A percentile compares a stretch with the other conserved stretches of the same genome.
Evolutionary conservation across 1,140 invertebrate species (phyloP).

Genomic region (Drosophila leontia): DNA sequence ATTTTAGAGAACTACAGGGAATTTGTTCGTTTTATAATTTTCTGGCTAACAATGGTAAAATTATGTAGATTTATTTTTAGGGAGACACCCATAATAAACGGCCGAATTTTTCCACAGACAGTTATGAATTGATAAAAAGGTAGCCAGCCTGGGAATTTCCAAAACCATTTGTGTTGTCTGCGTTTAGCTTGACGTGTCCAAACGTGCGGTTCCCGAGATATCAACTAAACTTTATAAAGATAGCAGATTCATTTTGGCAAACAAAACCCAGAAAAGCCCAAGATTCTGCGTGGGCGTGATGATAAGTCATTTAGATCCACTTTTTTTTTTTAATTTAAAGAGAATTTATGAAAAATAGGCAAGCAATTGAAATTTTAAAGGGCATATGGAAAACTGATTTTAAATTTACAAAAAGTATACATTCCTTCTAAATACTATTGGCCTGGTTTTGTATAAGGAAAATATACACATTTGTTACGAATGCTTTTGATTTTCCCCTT

Average conservation of each 20-base stretch:
- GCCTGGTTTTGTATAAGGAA: neutral
- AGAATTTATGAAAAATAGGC: neutral
- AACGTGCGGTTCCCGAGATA: neutral
- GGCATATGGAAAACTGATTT: neutral
- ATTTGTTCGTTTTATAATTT: neutral
- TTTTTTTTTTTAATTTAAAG: neutral
- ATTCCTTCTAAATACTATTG: neutral
- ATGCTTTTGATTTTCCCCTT: neutral
- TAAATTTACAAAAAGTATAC: neutral
- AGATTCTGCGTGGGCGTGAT: neutral
- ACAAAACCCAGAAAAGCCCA: neutral
- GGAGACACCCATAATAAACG: slow-evolving; percentile 19
- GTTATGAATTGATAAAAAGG: slow-evolving; percentile 20
- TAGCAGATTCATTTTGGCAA: slow-evolving; percentile 8
- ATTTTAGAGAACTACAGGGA: neutral
- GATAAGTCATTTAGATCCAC: neutral
- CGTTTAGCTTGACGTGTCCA: neutral
- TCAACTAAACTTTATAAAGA: slow-evolving; percentile 5
- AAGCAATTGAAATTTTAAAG: neutral
- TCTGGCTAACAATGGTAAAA: neutral
- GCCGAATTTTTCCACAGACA: slow-evolving; percentile 28
- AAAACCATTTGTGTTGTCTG: slow-evolving; percentile 5
- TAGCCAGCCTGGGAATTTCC: slow-evolving; percentile 11
- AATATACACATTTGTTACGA: neutral
- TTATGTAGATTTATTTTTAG: slow-evolving; percentile 23